These are phyloP conservation scores for Linepithema humile DNA, from an alignment of 1,140 invertebrate genomes.

Conservation along the genomic window DNA sequence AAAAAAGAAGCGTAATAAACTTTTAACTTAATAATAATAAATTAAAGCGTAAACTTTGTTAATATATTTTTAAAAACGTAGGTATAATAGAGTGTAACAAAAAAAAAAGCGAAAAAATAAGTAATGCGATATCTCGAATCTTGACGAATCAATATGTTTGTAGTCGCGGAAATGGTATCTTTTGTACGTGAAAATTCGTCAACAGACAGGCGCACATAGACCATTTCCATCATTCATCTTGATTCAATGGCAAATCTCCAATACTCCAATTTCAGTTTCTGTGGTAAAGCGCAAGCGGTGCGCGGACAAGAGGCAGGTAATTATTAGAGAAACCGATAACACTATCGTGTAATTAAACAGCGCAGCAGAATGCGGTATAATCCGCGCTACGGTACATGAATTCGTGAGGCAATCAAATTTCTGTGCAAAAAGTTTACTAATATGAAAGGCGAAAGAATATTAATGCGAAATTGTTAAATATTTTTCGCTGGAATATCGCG, in stretches of 20 bases:
- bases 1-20: too few relatives aligned
- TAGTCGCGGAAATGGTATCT: background rate
- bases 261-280: constrained; percentile 36
- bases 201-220: background rate
- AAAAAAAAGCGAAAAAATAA: background rate
- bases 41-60: too few relatives aligned
- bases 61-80: too few relatives aligned
- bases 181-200: background rate
- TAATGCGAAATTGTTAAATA: background rate
- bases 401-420: background rate
- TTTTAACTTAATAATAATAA: background rate
- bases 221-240: constrained; percentile 15
- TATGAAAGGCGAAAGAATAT: background rate
- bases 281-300: background rate
- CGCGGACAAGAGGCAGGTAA: constrained; percentile 7
- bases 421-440: background rate
- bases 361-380: constrained; percentile 8
- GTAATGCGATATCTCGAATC: background rate
- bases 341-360: constrained; percentile 34
- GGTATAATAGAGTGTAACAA: too few relatives aligned
- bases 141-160: background rate
- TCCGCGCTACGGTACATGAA: background rate
- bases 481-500: background rate
- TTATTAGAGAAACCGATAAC: constrained; percentile 47
- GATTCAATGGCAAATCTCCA: constrained; percentile 20